phyloP scores from a whole-genome alignment of 2,113 vertebrate genomes.

The Dipodomys spectabilis region DNA sequence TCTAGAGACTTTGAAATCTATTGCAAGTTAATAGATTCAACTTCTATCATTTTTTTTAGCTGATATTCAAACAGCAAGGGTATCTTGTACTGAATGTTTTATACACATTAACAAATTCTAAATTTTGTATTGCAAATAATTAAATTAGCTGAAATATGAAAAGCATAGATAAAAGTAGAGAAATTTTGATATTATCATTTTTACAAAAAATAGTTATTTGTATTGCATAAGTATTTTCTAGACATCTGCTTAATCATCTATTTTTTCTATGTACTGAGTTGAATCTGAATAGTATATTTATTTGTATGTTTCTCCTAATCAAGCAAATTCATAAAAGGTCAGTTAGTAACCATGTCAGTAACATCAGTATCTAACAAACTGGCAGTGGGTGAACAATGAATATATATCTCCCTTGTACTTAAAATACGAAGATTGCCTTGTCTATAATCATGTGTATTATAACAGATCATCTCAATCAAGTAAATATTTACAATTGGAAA shows the following conservation, averaged over 20 bases:
- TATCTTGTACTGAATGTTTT: slow-evolving; percentile 16
- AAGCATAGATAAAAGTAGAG: background rate
- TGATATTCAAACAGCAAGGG: background rate
- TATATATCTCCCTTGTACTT: background rate
- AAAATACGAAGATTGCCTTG: background rate
- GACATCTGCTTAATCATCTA: background rate
- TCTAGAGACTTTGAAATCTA: background rate
- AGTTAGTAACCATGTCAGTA: background rate
- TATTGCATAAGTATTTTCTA: background rate
- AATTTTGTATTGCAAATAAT: background rate
- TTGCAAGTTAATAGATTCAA: background rate
- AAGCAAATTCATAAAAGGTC: background rate
- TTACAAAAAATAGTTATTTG: background rate
- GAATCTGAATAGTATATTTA: background rate
- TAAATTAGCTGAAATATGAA: background rate
- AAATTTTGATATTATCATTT: background rate
- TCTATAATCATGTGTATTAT: no score
- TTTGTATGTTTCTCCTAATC: background rate
- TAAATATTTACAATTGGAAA: background rate
- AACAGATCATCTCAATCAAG: no score
- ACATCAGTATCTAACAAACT: background rate
- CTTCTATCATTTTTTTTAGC: slow-evolving; percentile 21
- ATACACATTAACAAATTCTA: slow-evolving; percentile 16
- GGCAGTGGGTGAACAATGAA: background rate
- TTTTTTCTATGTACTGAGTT: background rate